Evolutionary conservation across 2,888 invertebrate species (phyloP).

Genomic region (Allolobophora icterica): DNA sequence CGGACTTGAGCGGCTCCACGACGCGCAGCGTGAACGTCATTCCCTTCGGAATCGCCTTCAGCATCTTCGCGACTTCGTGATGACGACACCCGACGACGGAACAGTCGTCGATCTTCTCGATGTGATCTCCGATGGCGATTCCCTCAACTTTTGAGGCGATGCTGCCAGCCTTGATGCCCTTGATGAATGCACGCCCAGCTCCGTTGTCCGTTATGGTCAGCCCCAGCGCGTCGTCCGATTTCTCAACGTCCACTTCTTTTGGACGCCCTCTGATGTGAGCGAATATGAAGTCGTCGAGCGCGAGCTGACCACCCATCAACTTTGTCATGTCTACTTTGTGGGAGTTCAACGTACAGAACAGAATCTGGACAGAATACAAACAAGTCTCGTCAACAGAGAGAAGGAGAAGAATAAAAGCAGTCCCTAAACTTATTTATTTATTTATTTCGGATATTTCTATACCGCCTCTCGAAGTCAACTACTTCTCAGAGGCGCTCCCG

Average conservation of each 20-base stretch:
- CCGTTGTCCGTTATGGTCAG: slow-evolving; percentile 98
- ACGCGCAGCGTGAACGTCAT: slow-evolving; percentile 85
- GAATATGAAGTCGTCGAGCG: slow-evolving; percentile 96
- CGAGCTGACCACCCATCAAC: slow-evolving; percentile 93
- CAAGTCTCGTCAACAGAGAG: slow-evolving; percentile 46
- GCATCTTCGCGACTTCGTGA: slow-evolving; percentile 91
- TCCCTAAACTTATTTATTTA: too few species aligned
- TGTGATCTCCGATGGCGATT: slow-evolving; percentile 89
- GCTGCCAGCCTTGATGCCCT: slow-evolving; percentile 77
- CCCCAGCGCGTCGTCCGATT: slow-evolving; percentile 93
- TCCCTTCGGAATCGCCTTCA: slow-evolving; percentile 90
- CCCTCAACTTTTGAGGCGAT: slow-evolving; percentile 8
- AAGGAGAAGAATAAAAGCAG: too few species aligned
- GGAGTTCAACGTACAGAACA: slow-evolving; percentile 96
- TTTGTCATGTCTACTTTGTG: slow-evolving; percentile 96
- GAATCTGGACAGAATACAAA: slow-evolving; percentile 75
- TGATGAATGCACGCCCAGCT: slow-evolving; percentile 95
- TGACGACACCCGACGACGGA: slow-evolving; percentile 75
- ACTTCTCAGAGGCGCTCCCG: too few species aligned
- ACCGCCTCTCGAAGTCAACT: too few species aligned
- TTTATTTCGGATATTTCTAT: too few species aligned
- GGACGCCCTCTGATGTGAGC: slow-evolving; percentile 93
- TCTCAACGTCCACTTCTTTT: slow-evolving; percentile 92
- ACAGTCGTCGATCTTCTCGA: slow-evolving; percentile 78
- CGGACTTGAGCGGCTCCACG: slow-evolving; percentile 88